phyloP scores from a whole-genome alignment of 2,113 vertebrate species.

The Etia nguti region DNA sequence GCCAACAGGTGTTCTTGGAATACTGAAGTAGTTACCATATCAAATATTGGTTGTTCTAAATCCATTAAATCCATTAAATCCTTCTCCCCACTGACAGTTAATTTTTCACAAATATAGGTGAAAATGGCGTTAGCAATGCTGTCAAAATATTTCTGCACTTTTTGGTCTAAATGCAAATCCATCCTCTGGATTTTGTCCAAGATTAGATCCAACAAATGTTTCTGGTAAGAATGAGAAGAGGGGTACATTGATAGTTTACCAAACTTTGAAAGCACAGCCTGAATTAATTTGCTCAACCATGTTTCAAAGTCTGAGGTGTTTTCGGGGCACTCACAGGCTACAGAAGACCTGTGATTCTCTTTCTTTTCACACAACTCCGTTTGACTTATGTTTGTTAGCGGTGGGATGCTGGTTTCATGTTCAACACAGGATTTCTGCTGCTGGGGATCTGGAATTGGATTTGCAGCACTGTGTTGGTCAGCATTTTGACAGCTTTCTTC shows the following conservation, averaged over 20 bases:
- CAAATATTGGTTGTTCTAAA: accelerated
- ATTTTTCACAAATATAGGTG: background rate
- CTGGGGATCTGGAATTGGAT: background rate
- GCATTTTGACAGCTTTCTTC: background rate
- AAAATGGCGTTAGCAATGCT: background rate
- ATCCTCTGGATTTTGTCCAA: background rate
- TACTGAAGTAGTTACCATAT: background rate
- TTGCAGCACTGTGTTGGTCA: background rate
- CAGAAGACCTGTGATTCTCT: background rate
- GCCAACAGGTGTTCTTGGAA: background rate
- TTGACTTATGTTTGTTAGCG: background rate
- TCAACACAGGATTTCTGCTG: background rate
- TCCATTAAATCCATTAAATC: background rate
- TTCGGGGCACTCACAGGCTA: background rate
- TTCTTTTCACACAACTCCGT: background rate
- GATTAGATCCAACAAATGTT: background rate
- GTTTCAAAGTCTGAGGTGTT: background rate
- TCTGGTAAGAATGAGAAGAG: background rate
- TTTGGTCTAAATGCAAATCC: background rate
- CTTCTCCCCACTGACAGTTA: background rate
- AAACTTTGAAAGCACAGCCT: background rate
- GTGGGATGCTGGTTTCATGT: background rate
- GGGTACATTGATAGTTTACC: background rate
- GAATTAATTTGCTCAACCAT: background rate
- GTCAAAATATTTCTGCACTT: background rate